Percentiles rank a stretch among this genome's conserved stretches.
Conservation (phyloP, 1,140 invertebrate genomes). For the Ladona fulva region DNA sequence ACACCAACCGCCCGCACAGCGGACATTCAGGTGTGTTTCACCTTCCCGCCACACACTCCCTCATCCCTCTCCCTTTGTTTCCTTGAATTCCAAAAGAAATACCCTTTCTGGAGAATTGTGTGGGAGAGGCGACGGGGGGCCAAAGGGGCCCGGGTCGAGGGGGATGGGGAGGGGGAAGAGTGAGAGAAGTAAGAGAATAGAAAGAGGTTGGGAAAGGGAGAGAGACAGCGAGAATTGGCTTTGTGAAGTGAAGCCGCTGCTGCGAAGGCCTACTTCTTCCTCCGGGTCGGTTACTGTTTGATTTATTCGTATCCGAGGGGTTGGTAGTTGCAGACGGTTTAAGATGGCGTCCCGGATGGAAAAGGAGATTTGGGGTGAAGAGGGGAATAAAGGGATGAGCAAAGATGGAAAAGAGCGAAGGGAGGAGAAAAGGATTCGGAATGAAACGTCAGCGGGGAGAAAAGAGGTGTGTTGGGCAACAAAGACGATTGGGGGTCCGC, state of each 20-base stretch:
- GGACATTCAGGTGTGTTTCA: neutral
- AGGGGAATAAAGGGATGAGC: neutral
- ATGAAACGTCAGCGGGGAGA: neutral
- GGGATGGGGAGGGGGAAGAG: neutral
- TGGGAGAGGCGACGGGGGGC: neutral
- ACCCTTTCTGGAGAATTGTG: constrained; percentile 4
- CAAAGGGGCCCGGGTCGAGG: neutral
- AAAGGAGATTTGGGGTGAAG: neutral
- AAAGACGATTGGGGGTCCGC: neutral
- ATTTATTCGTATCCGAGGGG: neutral
- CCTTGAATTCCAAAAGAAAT: constrained; percentile 10
- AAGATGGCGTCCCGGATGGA: neutral
- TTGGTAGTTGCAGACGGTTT: neutral
- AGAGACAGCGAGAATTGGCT: neutral
- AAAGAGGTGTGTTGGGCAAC: neutral
- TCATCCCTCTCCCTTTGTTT: constrained; percentile 9
- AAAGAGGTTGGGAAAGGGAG: neutral
- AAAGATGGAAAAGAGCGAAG: neutral
- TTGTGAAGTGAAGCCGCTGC: neutral
- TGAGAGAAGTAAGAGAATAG: neutral
- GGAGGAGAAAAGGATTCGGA: neutral
- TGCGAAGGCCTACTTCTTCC: neutral
- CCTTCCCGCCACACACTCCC: neutral
- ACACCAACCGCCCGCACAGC: no score
- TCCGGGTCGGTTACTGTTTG: neutral